Base-by-base conservation (phyloP, 2,797 vertebrate species). In the Clamator glandarius region DNA sequence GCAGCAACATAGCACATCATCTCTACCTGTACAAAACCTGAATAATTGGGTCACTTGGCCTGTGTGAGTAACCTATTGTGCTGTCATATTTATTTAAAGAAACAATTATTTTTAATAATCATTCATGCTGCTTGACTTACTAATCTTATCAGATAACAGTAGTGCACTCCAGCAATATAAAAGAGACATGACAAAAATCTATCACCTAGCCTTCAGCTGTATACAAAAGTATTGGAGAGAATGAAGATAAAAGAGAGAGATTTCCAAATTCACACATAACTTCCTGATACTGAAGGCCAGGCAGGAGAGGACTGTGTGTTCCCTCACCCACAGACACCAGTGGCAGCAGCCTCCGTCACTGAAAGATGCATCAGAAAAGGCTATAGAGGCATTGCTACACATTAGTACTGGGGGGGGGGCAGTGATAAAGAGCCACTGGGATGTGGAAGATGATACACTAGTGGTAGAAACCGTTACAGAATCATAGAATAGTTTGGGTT, bases 51-150 rank as follows among this genome's bases (percentile, higher is more conserved):
- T 92, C 93, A 93, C 85, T 91, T 94, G 70, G 90, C 70, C 89
- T 73, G 33, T 84, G 44, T 66, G 39, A 81, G 64, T 88, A 96
- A 92, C 87, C 78, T 92, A 81, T 87, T 95, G 89, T 89, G 84
- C 84, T 93, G 85, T 94, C 89, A 86, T 80, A 92, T 87, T 80
- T 79, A 87, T 85, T 83, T 81, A 95, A 96, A 95, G 84, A 97
- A 95, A 90, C 82, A 96, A 95, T 96, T 96, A 95, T 73, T 96
- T 82, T 96, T 95, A 96, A 96, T 95, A 95, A 95, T 91, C 55
- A 90, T 67, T 96, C 76, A 52, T 61, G 41, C 67, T 86, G 61
- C 79, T 96, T 80, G 85, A 92, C 29, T 95, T 93, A 74, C 41
- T 84, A 73, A 90, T 89, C 62, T 93, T 89, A 96, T 51, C 78